Evolutionary conservation across 2,888 invertebrate genomes (phyloP).

Genomic region (Lasioglossum vierecki): DNA sequence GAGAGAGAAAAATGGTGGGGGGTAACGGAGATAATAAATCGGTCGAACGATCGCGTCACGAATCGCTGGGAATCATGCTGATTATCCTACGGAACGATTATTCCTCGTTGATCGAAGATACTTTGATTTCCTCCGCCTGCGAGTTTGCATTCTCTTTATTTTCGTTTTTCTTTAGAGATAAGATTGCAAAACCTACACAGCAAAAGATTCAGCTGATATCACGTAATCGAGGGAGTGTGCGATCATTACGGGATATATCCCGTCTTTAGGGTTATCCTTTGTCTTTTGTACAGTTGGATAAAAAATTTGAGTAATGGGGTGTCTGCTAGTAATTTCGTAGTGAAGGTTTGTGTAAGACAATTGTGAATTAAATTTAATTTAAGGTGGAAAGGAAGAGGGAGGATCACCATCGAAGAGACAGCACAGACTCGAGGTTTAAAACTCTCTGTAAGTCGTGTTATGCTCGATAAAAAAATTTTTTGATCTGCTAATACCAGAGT

Average conservation of each 20-base stretch:
- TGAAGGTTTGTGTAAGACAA: neutral
- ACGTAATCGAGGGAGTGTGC: neutral
- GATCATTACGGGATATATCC: neutral
- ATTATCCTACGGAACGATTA: conserved; percentile 32
- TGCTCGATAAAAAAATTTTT: too few species aligned
- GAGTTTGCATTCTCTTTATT: neutral
- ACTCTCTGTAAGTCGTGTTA: too few species aligned
- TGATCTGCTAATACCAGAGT: neutral
- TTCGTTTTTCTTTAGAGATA: neutral
- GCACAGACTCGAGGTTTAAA: too few species aligned
- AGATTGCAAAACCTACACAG: neutral
- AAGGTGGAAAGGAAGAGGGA: neutral
- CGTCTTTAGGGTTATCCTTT: neutral
- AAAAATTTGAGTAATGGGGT: neutral
- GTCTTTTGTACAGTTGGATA: neutral
- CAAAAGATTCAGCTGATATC: neutral
- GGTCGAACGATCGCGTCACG: conserved; percentile 17
- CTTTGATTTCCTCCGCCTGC: neutral
- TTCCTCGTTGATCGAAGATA: neutral
- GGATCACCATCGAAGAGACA: too few species aligned
- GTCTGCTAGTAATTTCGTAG: neutral
- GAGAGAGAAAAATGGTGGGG: conserved; percentile 22
- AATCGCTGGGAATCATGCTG: conserved; percentile 13
- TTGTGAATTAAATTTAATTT: too few species aligned
- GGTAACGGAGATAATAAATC: conserved; percentile 47